Conservation (phyloP, 2,113 vertebrate genomes). For the Phaethon lepturus region DNA sequence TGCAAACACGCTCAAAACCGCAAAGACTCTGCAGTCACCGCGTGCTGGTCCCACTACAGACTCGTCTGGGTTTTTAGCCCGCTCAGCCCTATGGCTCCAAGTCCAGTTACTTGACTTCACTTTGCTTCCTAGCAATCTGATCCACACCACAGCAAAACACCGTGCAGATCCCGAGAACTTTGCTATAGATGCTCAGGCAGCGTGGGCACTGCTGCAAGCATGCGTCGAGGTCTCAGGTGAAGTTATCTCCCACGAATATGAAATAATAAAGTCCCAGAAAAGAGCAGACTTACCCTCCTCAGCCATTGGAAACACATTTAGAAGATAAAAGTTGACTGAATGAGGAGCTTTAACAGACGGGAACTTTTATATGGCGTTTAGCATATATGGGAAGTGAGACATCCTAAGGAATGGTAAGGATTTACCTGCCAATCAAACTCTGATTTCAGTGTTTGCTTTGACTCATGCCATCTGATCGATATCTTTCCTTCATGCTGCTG, state of each 20-base stretch:
- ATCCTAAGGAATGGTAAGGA: constrained; percentile 56
- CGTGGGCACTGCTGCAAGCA: not conserved
- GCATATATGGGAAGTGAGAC: constrained; percentile 44
- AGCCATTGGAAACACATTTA: constrained; percentile 67
- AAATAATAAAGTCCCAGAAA: not conserved
- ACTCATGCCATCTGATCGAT: not conserved
- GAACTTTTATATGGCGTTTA: constrained; percentile 19
- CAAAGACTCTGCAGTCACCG: too few relatives aligned
- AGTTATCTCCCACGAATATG: rapidly evolving
- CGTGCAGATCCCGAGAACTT: rapidly evolving
- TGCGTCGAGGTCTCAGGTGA: rapidly evolving
- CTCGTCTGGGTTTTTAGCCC: not conserved
- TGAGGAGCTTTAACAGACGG: not conserved
- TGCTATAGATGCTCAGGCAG: not conserved
- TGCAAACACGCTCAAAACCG: not conserved
- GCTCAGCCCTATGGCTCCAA: not conserved
- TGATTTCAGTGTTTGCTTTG: constrained; percentile 25
- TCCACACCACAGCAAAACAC: rapidly evolving
- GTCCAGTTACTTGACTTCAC: rapidly evolving
- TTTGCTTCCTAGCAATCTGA: not conserved
- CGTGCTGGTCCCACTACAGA: not conserved
- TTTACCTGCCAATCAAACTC: constrained; percentile 25
- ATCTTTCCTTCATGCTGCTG: not conserved
- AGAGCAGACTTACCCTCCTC: constrained; percentile 42
- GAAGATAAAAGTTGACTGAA: not conserved